These are phyloP conservation scores for Caenorhabditis imperialis DNA, from an alignment of 2,888 invertebrate genomes.

Conservation along the genomic window DNA sequence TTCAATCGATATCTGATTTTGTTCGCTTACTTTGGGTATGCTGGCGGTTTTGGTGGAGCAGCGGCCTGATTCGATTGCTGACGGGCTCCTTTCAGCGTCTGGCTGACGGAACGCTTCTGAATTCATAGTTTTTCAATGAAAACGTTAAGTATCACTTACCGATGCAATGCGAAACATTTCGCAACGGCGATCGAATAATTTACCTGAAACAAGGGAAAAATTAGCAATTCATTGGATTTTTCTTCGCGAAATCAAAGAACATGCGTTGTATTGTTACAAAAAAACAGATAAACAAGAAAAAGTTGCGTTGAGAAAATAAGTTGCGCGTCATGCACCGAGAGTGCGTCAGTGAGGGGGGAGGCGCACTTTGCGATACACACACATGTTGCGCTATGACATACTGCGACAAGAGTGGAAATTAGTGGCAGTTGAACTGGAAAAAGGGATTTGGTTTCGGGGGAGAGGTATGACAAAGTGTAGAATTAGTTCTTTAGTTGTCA, in stretches of 20 bases:
- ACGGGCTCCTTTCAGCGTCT: slow-evolving; percentile 55
- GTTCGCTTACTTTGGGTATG: slow-evolving; percentile 24
- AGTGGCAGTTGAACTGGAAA: too few relatives aligned
- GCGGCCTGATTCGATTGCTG: slow-evolving; percentile 56
- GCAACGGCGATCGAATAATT: slow-evolving; percentile 36
- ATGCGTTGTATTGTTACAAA: too few relatives aligned
- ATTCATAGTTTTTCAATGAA: slow-evolving; percentile 8
- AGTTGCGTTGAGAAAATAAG: slow-evolving; percentile 18
- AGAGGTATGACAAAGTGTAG: too few relatives aligned
- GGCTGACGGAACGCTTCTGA: slow-evolving; percentile 61
- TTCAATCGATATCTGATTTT: slow-evolving; percentile 11
- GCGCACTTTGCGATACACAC: not conserved
- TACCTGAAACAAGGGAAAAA: slow-evolving; percentile 52
- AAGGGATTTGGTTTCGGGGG: too few relatives aligned
- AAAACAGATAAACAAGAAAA: slow-evolving; percentile 35
- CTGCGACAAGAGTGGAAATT: not conserved
- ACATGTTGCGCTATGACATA: not conserved
- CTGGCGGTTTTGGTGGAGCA: slow-evolving; percentile 46
- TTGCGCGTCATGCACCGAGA: slow-evolving; percentile 51
- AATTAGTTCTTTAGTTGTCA: too few relatives aligned
- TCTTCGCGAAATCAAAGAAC: too few relatives aligned
- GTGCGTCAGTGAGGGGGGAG: slow-evolving; percentile 13
- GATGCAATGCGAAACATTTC: slow-evolving; percentile 56
- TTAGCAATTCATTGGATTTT: too few relatives aligned
- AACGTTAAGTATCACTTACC: slow-evolving; percentile 19